Conservation (phyloP, 2,888 invertebrate genomes). For the Falcaria lacertinaria region DNA sequence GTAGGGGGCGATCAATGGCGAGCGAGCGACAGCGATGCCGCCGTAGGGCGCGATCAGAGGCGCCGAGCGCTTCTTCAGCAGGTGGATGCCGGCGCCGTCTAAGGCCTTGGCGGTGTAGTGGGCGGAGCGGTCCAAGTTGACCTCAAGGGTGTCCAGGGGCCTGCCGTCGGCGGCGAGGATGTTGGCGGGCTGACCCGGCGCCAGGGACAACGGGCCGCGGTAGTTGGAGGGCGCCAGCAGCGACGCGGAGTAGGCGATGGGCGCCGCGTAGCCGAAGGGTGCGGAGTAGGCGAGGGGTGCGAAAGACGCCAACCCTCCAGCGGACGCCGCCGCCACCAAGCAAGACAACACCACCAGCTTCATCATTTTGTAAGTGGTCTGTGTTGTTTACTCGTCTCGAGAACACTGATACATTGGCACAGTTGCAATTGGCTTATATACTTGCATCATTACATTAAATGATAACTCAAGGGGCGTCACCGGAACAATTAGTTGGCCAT, state of each 20-base stretch:
- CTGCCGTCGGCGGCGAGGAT: slow-evolving; percentile 61
- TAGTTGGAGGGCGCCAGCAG: slow-evolving; percentile 5
- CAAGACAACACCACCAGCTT: slow-evolving; percentile 82
- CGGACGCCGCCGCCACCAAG: slow-evolving; percentile 78
- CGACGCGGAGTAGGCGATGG: slow-evolving; percentile 23
- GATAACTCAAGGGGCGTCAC: slow-evolving; percentile 38
- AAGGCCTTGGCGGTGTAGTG: slow-evolving; percentile 54
- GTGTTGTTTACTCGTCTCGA: slow-evolving; percentile 51
- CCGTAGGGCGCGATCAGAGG: slow-evolving; percentile 24
- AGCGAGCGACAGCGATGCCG: slow-evolving; percentile 12
- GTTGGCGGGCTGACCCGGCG: slow-evolving; percentile 64
- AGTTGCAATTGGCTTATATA: slow-evolving; percentile 46
- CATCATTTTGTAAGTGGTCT: slow-evolving; percentile 71
- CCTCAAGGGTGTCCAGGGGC: slow-evolving; percentile 64
- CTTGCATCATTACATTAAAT: slow-evolving; percentile 27
- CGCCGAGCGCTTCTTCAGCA: slow-evolving; percentile 55
- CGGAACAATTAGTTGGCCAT: slow-evolving; percentile 54
- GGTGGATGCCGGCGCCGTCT: slow-evolving; percentile 28
- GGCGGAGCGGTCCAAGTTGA: slow-evolving; percentile 62
- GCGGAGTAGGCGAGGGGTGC: slow-evolving; percentile 21
- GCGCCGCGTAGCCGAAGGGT: slow-evolving; percentile 21
- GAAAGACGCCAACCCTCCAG: slow-evolving; percentile 33
- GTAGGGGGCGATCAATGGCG: slow-evolving; percentile 15
- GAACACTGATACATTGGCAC: slow-evolving; percentile 54
- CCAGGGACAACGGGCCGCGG: slow-evolving; percentile 10